These are phyloP conservation scores for Willisornis vidua DNA, from an alignment of 2,113 vertebrate genomes.

Conservation along the genomic window DNA sequence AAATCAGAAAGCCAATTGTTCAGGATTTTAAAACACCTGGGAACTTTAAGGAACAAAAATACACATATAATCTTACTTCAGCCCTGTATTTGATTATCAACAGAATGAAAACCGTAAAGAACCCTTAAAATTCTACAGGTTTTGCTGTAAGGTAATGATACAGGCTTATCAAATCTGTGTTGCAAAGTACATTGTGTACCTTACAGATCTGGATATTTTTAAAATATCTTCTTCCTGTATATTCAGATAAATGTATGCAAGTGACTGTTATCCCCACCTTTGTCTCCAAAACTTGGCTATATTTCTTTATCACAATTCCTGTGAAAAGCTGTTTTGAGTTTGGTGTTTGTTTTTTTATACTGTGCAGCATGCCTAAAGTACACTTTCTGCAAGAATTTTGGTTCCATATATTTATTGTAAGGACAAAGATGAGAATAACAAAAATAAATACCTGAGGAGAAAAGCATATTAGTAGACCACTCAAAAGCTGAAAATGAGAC, in stretches of 20 bases:
- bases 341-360: not conserved
- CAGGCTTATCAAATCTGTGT: not conserved
- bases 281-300: not conserved
- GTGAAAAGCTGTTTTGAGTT: not conserved
- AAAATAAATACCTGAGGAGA: not conserved
- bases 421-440: not conserved
- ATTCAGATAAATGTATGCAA: not conserved
- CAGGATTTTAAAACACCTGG: fast-evolving
- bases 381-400: not conserved
- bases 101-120: not conserved
- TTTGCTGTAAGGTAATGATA: not conserved
- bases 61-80: not conserved
- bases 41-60: not conserved
- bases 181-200: not conserved
- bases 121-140: not conserved
- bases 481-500: not conserved
- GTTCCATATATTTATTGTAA: not conserved
- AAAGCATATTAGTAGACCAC: not conserved
- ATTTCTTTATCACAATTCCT: not conserved
- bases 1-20: not conserved
- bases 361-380: not conserved
- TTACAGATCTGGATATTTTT: not conserved
- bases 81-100: not conserved
- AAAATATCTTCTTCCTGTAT: not conserved
- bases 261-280: not conserved